These are phyloP conservation scores for Cyphomyrus discorhynchus DNA, from an alignment of 2,113 vertebrate species.

Conservation along the genomic window DNA sequence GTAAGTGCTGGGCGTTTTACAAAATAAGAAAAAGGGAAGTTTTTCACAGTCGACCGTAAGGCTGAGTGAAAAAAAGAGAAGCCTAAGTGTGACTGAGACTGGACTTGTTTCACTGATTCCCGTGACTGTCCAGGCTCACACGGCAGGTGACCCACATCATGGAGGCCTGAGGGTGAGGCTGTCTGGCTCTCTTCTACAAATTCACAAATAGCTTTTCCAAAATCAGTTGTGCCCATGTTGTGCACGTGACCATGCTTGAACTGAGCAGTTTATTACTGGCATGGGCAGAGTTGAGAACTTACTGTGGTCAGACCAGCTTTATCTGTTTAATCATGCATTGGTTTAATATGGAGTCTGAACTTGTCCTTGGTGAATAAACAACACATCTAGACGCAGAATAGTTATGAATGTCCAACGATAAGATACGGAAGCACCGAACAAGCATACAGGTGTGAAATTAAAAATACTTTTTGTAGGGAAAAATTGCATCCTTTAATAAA, in stretches of 20 bases:
- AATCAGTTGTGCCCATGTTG: not conserved
- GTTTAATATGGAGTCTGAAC: not conserved
- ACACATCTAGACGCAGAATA: not conserved
- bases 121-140: not conserved
- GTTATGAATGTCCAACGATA: not conserved
- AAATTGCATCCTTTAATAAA: not conserved
- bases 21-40: conserved; percentile 2
- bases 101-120: not conserved
- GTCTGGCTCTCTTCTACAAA: not conserved
- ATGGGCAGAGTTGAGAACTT: not conserved
- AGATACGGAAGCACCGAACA: not conserved
- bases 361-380: not conserved
- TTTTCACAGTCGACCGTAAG: not conserved
- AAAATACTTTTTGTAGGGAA: not conserved
- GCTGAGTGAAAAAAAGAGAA: not conserved
- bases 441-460: not conserved
- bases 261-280: not conserved
- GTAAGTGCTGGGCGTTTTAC: not conserved
- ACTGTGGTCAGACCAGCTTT: not conserved
- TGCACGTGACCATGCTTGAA: not conserved
- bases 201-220: not conserved
- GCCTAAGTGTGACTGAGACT: too few species aligned
- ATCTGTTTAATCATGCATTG: not conserved
- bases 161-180: not conserved
- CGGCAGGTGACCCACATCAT: not conserved